A percentile compares a stretch with the other conserved stretches of the same genome.
Conservation (phyloP, 2,113 vertebrate species). For the Sander lucioperca region DNA sequence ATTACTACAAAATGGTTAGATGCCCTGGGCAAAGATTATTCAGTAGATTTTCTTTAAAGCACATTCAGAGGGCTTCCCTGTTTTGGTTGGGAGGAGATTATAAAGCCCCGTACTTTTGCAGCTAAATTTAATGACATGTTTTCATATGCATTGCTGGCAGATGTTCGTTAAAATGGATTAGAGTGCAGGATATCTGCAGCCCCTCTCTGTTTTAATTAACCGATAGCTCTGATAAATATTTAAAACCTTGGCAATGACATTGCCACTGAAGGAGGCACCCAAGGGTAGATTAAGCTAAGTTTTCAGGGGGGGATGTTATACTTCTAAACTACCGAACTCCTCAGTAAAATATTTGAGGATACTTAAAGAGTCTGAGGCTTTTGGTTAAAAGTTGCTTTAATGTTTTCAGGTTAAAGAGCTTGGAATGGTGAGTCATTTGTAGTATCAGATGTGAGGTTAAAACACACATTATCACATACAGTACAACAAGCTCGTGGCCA, state of each 20-base stretch:
- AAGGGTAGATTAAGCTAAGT: conserved; percentile 55
- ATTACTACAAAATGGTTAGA: conserved; percentile 35
- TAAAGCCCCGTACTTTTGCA: conserved; percentile 38
- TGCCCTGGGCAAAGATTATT: conserved; percentile 35
- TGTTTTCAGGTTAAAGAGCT: conserved; percentile 16
- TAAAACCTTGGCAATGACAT: conserved; percentile 76
- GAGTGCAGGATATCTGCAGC: conserved; percentile 75
- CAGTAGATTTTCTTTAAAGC: conserved; percentile 31
- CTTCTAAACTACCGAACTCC: conserved; percentile 49
- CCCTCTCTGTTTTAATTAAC: conserved; percentile 82
- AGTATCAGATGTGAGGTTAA: neutral
- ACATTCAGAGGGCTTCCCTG: conserved; percentile 17
- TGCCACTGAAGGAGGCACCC: conserved; percentile 58
- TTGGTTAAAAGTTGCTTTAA: conserved; percentile 8
- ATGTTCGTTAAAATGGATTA: conserved; percentile 79
- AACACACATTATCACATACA: neutral
- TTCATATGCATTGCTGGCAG: conserved; percentile 73
- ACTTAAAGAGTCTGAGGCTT: conserved; percentile 14
- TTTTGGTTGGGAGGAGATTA: conserved; percentile 56
- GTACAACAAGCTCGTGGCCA: neutral
- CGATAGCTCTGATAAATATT: conserved; percentile 82
- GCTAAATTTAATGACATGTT: conserved; percentile 69
- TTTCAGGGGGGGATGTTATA: conserved; percentile 31
- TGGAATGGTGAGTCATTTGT: conserved; percentile 5
- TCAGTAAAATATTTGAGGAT: conserved; percentile 32